Conservation (phyloP, 2,888 invertebrate species). For the Aelia acuminata region DNA sequence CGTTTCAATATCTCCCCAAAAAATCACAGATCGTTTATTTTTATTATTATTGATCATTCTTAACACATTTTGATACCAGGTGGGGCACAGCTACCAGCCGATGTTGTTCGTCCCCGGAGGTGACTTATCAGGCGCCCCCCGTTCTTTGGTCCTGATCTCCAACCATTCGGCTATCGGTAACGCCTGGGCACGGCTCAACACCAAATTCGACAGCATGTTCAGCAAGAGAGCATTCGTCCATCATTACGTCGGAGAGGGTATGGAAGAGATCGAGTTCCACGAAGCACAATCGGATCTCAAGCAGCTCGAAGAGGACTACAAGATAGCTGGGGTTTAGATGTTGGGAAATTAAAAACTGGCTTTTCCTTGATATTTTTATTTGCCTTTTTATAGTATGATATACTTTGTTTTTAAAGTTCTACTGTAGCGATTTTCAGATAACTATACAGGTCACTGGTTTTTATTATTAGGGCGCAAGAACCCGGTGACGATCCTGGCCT, state of each 20-base stretch:
- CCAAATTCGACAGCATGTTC: conserved; percentile 76
- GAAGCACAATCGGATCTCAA: conserved; percentile 73
- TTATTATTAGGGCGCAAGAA: too few species aligned
- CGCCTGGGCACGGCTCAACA: conserved; percentile 75
- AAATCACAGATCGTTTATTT: too few species aligned
- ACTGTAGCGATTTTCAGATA: too few species aligned
- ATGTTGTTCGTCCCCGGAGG: conserved; percentile 76
- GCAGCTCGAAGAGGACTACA: conserved; percentile 88
- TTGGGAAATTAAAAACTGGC: conserved; percentile 19
- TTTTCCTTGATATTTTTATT: conserved; percentile 2
- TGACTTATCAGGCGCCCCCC: conserved; percentile 71
- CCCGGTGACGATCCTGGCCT: too few species aligned
- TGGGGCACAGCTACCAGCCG: conserved; percentile 82
- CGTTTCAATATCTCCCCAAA: too few species aligned
- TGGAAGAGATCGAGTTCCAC: conserved; percentile 82
- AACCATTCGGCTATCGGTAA: conserved; percentile 80
- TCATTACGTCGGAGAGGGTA: conserved; percentile 82
- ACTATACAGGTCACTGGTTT: too few species aligned
- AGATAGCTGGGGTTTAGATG: conserved; percentile 69
- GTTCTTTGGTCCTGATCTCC: conserved; percentile 82
- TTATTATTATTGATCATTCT: too few species aligned
- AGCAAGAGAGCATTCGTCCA: conserved; percentile 76
- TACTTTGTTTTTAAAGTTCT: too few species aligned
- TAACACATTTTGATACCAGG: conserved; percentile 70
- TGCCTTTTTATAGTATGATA: neutral